Base-by-base conservation (phyloP, 30 jellyfish, hydroid and myxozoan species). In the Pseudorhiza aurosa region DNA sequence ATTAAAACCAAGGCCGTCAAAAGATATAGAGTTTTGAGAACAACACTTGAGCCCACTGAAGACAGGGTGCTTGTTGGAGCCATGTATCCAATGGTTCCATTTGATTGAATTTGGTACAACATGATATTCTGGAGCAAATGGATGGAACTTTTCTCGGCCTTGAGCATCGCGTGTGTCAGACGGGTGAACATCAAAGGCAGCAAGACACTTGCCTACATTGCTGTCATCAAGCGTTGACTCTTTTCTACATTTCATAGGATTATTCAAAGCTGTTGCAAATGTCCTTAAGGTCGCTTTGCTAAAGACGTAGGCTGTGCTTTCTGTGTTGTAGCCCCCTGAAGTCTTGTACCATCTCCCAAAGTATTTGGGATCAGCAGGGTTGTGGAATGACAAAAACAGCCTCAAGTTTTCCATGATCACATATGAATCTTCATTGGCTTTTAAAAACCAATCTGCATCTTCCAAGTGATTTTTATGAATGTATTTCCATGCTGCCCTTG, bases 391-490 rank as follows among this genome's bases (percentile, higher is more conserved):
- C 4, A 95, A 68, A 19, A 95, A 65, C 39, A 37, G 76, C 27
- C 97, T 69, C 40, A 95, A 57, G 56, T 95, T 95, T 74, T 95
- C 99, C 18, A 88, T 88, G 32, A 95, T 69, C 42, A 95, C 91
- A 72, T 64, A 95, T 19, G 99, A 44, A 49, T 85, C 97, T 37
- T 95, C 99, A 57, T 95, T 97, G 27, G 94, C 99, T 67, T 72
- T 81, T 12, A 95, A 27, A 58, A 95, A 95, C 99, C 99, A 95
- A 65, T 95, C 99, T 1, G 97, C 97, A 47, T 95, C 97, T 35
- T 95, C 76, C 26, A 58, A 21, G 55, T 95, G 97, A 24, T 89
- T 62, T 8, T 85, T 72, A 68, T 88, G 85, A 27, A 89, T 85
- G 50, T 95, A 87, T 56, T 77, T 78, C 97, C 97, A 95, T 8